Conservation (phyloP, 2,797 vertebrate species). For the Chaunax sp. region DNA sequence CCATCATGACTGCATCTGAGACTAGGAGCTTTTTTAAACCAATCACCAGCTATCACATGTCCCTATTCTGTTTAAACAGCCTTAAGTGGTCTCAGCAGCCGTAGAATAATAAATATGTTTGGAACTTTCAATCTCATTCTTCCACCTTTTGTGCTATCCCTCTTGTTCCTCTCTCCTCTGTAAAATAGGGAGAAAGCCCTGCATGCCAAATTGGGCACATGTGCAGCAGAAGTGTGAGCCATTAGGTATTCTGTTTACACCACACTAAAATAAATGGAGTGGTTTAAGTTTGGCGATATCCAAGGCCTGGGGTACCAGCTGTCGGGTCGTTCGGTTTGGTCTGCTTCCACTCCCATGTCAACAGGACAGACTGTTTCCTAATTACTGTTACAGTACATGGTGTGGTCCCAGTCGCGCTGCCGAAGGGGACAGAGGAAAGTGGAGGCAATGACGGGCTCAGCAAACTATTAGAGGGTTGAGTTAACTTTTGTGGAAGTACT, state of each 20-base stretch:
- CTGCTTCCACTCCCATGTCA: slow-evolving; percentile 75
- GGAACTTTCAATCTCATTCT: slow-evolving; percentile 38
- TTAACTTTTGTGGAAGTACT: slow-evolving; percentile 75
- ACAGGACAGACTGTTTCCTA: slow-evolving; percentile 76
- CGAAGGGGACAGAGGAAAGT: slow-evolving; percentile 75
- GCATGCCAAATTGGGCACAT: slow-evolving; percentile 72
- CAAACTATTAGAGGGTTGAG: slow-evolving; percentile 78
- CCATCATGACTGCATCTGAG: slow-evolving; percentile 11
- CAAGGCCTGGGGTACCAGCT: slow-evolving; percentile 76
- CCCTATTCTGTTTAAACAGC: slow-evolving; percentile 39
- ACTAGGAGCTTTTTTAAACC: slow-evolving; percentile 23
- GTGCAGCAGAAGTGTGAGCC: slow-evolving; percentile 76
- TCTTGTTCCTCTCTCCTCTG: slow-evolving; percentile 26
- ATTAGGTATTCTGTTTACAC: slow-evolving; percentile 84
- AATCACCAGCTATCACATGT: slow-evolving; percentile 38
- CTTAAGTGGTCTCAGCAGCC: slow-evolving; percentile 59
- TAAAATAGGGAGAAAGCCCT: slow-evolving; percentile 52
- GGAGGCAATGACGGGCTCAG: slow-evolving; percentile 75
- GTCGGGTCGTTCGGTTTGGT: slow-evolving; percentile 72
- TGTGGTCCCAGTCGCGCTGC: slow-evolving; percentile 73
- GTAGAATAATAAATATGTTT: slow-evolving; percentile 65
- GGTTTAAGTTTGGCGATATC: slow-evolving; percentile 77
- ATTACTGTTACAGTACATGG: slow-evolving; percentile 68
- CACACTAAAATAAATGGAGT: slow-evolving; percentile 80
- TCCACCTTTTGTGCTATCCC: slow-evolving; percentile 9